Conservation (phyloP, 2,797 vertebrate species). For the Hippocampus kuda region DNA sequence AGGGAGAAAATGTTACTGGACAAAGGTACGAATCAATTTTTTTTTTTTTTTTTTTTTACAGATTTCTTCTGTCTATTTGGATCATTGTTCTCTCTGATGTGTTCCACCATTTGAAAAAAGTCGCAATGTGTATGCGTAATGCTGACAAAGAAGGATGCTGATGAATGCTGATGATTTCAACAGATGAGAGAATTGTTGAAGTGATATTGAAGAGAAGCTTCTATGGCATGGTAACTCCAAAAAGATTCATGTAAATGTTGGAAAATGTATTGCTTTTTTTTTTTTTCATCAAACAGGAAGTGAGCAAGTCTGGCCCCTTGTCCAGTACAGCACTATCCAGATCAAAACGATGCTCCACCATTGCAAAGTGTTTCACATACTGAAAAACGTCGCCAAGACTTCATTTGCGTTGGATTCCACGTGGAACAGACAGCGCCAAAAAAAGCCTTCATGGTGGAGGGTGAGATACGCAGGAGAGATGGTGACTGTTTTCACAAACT, state of each 20-base stretch:
- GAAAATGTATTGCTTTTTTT: no score
- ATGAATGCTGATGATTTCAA: neutral
- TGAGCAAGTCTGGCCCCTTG: no score
- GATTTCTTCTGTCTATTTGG: no score
- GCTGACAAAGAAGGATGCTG: neutral
- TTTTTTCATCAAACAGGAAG: no score
- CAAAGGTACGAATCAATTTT: no score
- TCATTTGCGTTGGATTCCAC: constrained; percentile 61
- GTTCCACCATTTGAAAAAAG: neutral
- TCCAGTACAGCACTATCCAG: neutral
- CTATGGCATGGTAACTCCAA: no score
- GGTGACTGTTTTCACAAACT: neutral
- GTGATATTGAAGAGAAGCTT: neutral
- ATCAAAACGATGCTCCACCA: neutral
- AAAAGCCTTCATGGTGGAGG: constrained; percentile 82
- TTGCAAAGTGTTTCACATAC: constrained; percentile 53
- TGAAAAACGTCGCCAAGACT: constrained; percentile 77
- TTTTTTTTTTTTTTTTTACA: no score
- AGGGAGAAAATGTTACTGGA: no score
- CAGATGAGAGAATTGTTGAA: neutral
- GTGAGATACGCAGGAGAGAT: constrained; percentile 32
- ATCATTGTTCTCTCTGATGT: neutral
- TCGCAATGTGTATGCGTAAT: neutral
- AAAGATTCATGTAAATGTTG: no score
- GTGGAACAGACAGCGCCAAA: constrained; percentile 77